These are phyloP conservation scores for Calephelis perditalis DNA, from an alignment of 2,888 invertebrate genomes.

Conservation along the genomic window DNA sequence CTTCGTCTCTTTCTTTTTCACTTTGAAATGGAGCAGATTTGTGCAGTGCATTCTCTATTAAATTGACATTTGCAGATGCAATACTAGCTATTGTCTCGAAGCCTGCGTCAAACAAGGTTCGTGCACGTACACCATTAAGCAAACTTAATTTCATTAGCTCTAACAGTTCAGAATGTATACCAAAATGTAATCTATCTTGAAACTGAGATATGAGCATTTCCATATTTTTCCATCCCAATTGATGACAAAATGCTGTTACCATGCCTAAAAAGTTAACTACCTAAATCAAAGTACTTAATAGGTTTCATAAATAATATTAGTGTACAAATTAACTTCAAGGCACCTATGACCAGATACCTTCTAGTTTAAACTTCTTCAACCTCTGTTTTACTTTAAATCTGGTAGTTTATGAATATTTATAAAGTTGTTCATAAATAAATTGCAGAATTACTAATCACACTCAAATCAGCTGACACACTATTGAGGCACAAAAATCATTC, in stretches of 20 bases:
- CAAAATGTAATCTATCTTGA: slow-evolving; percentile 95
- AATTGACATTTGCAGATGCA: slow-evolving; percentile 83
- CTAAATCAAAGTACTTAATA: background rate
- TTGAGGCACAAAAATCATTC: background rate
- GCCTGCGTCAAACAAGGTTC: slow-evolving; percentile 89
- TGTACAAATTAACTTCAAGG: too few relatives aligned
- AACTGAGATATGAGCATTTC: slow-evolving; percentile 94
- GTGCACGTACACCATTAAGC: slow-evolving; percentile 90
- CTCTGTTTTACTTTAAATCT: too few relatives aligned
- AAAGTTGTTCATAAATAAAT: too few relatives aligned
- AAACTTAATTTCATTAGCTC: slow-evolving; percentile 92
- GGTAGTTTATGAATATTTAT: too few relatives aligned
- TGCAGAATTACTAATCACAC: too few relatives aligned
- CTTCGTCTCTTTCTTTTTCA: slow-evolving; percentile 84
- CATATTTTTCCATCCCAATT: slow-evolving; percentile 94
- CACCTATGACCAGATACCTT: too few relatives aligned
- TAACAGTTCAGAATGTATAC: slow-evolving; percentile 93
- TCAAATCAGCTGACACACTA: background rate
- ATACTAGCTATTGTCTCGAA: slow-evolving; percentile 87
- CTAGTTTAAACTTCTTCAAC: too few relatives aligned
- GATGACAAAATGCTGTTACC: slow-evolving; percentile 96
- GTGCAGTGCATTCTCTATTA: slow-evolving; percentile 86
- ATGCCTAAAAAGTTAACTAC: slow-evolving; percentile 81
- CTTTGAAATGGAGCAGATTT: slow-evolving; percentile 92
- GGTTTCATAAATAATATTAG: too few relatives aligned